phyloP scores from a whole-genome alignment of 1,140 invertebrate genomes.

The Apolygus lucorum region DNA sequence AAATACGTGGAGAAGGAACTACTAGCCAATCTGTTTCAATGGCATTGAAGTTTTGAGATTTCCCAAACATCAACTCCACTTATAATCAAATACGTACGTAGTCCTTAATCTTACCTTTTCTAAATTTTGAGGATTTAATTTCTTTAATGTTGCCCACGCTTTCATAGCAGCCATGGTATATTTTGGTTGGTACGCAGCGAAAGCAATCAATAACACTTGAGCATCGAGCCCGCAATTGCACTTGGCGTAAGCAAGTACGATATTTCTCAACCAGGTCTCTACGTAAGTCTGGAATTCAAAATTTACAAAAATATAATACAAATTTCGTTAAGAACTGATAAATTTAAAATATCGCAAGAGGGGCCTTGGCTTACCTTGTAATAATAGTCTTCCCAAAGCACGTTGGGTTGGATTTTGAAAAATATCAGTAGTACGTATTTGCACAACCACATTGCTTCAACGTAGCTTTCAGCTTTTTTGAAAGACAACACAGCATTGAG shows the following conservation, averaged over 20 bases:
- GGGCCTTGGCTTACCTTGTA: neutral
- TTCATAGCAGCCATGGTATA: neutral
- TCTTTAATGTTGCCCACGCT: neutral
- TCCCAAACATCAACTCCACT: too few relatives aligned
- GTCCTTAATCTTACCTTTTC: too few relatives aligned
- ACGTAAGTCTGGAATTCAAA: neutral
- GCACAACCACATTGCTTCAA: neutral
- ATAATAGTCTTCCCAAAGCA: neutral
- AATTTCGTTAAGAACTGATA: too few relatives aligned
- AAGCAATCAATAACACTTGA: neutral
- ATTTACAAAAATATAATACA: neutral
- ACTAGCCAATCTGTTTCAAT: too few relatives aligned
- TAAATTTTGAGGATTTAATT: neutral
- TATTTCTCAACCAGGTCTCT: neutral
- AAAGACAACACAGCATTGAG: neutral
- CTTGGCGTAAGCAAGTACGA: neutral
- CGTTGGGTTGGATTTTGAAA: neutral
- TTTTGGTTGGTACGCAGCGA: neutral
- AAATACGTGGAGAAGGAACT: too few relatives aligned
- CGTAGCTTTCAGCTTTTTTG: neutral
- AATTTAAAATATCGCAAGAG: too few relatives aligned
- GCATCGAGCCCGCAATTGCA: neutral
- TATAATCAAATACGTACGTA: too few relatives aligned
- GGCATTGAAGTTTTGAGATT: too few relatives aligned
- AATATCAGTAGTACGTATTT: neutral